Evolutionary conservation across 2,797 vertebrate species (phyloP).

Genomic region (Lepilemur septentrionalis): DNA sequence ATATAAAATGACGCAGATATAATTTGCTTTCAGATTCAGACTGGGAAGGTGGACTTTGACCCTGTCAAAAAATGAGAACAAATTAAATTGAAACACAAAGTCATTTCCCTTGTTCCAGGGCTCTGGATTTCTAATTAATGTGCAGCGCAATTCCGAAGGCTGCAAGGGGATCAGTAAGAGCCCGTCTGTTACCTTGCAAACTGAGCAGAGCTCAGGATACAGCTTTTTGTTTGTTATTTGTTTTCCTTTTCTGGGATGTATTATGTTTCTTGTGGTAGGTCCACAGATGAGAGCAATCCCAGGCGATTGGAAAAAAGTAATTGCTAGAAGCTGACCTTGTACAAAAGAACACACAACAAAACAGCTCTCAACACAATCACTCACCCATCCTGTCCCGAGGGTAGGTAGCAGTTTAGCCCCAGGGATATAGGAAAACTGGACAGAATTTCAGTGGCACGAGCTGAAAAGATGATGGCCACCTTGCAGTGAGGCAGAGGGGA

Average conservation of each 20-base stretch:
- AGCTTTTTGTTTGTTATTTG: neutral
- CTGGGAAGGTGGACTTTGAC: constrained; percentile 63
- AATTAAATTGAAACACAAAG: constrained; percentile 76
- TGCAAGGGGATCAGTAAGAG: neutral
- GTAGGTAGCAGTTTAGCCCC: neutral
- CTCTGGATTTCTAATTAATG: constrained; percentile 63
- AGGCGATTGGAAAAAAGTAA: neutral
- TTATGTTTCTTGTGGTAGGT: neutral
- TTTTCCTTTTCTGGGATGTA: constrained; percentile 9
- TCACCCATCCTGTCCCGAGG: neutral
- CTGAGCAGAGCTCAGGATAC: neutral
- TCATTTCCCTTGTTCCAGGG: constrained; percentile 56
- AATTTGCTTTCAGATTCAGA: constrained; percentile 71
- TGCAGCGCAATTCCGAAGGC: neutral
- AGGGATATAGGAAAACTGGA: neutral
- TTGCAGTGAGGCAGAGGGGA: neutral
- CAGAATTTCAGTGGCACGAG: rapidly evolving
- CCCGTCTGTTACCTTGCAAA: neutral
- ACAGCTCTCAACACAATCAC: neutral
- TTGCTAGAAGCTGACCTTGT: constrained; percentile 47
- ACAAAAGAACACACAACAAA: neutral
- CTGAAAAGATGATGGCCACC: neutral
- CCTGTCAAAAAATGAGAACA: constrained; percentile 73
- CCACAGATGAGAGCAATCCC: neutral
- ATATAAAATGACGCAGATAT: constrained; percentile 55